Percentiles rank a stretch among this genome's conserved stretches.
Conservation (phyloP, 2,797 vertebrate species). For the Dallia pectoralis region DNA sequence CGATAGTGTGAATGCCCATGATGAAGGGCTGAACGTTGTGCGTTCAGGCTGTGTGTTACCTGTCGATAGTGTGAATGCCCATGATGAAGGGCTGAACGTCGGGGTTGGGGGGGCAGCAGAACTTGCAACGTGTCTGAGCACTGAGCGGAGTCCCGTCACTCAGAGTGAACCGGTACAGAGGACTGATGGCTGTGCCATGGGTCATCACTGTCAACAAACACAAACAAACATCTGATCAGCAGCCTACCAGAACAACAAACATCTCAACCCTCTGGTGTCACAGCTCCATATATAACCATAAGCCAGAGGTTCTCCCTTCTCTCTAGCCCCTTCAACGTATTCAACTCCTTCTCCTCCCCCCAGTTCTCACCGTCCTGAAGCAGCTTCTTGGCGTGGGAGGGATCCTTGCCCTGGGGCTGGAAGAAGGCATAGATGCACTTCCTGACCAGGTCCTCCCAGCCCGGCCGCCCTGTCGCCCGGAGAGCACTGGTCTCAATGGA, state of each 20-base stretch:
- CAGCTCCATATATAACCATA: background rate
- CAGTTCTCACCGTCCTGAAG: slow-evolving; percentile 87
- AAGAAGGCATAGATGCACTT: slow-evolving; percentile 98
- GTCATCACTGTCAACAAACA: slow-evolving; percentile 84
- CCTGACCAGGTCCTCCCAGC: slow-evolving; percentile 95
- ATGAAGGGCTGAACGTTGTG: slow-evolving; percentile 94
- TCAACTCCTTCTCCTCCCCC: background rate
- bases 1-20: slow-evolving; percentile 97
- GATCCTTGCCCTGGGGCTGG: slow-evolving; percentile 92
- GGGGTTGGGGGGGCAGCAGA: slow-evolving; percentile 93
- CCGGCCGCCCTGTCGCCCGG: slow-evolving; percentile 87
- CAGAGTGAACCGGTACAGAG: slow-evolving; percentile 90
- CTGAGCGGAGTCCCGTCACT: slow-evolving; percentile 91
- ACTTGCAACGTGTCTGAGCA: slow-evolving; percentile 96
- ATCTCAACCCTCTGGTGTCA: background rate
- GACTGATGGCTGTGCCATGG: slow-evolving; percentile 89
- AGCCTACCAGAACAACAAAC: too few relatives aligned
- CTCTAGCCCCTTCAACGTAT: too few relatives aligned
- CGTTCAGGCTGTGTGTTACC: slow-evolving; percentile 63
- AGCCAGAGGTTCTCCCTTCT: background rate
- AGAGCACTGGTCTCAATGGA: slow-evolving; percentile 95
- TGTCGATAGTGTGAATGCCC: slow-evolving; percentile 98
- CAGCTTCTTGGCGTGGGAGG: slow-evolving; percentile 93
- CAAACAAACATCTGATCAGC: slow-evolving; percentile 6
- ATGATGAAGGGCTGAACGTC: slow-evolving; percentile 96